Base-by-base conservation (phyloP, 23 tunicate genomes). In the Halocynthia aurantium region DNA sequence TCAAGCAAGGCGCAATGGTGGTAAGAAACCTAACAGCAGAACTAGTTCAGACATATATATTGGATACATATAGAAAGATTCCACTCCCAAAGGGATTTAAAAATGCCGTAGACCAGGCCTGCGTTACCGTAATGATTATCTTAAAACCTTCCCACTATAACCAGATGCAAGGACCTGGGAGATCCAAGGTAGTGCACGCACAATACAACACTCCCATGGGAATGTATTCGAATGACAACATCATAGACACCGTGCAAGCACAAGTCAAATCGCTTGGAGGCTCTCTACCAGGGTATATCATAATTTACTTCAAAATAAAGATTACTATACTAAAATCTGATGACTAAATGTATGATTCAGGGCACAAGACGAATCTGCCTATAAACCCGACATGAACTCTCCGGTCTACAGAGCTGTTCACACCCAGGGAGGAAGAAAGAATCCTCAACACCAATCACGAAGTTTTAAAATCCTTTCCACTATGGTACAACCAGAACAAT, bases 141-240 rank as follows among this genome's bases (percentile, higher is more conserved):
- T 31, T 31, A 31, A 31, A 31, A 31, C 44, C 44, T 31, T 31
- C 44, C 44, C 44, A n/a, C 44, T 10, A 2, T 51, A 56, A 11
- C 13, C 57, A 91, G 98, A 92, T 92, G 92, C 76, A 86, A 82
- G 98, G 98, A 15, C 98, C 98, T 6, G 98, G 98, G 56, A 82
- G 77, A 69, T 92, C 98, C 15, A 87, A 80, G 61, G 88, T 92
- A 52, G 85, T 92, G 7, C 98, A 92, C 62, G 98, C 98, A 7
- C 98, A 92, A 62, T 92, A 92, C 73, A 92, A 92, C 79, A 92
- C 98, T 7, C 98, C 98, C 17, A 92, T 92, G 98, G 98, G 98
- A 70, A 92, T 92, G 92, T 92, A 92, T 65, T 92, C 98, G 11
- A 84, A 92, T 52, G 98, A 86, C 54, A 92, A 92, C 69, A 92